These are phyloP conservation scores for Opisthocomus hoazin DNA, from an alignment of 2,113 vertebrate genomes.

Conservation along the genomic window DNA sequence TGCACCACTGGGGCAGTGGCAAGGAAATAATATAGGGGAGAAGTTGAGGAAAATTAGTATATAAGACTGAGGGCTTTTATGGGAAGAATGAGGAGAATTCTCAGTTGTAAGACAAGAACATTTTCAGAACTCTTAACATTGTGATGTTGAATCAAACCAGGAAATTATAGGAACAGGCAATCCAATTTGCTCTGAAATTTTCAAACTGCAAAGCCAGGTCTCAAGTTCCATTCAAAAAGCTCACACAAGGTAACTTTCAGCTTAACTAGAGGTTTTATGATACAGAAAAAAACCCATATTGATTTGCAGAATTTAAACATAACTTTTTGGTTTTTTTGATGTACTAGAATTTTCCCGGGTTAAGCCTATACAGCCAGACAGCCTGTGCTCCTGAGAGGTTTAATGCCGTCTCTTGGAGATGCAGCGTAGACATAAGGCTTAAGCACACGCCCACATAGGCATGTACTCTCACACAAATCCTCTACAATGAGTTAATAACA, in stretches of 20 bases:
- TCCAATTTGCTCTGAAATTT: not conserved
- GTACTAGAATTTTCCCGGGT: not conserved
- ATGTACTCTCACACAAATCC: not conserved
- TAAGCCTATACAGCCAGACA: not conserved
- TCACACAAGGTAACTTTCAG: not conserved
- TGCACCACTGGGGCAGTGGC: not conserved
- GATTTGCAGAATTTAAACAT: not conserved
- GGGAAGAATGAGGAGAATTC: not conserved
- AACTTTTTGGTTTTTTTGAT: not conserved
- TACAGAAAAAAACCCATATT: not conserved
- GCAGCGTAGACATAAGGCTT: not conserved
- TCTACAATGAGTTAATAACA: rapidly evolving
- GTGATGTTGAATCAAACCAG: not conserved
- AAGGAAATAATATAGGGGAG: not conserved
- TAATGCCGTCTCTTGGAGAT: not conserved
- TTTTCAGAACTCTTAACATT: not conserved
- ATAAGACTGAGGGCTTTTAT: not conserved
- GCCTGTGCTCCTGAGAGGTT: not conserved
- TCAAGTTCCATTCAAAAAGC: not conserved
- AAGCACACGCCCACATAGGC: not conserved
- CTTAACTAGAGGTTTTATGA: not conserved
- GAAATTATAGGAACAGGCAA: not conserved
- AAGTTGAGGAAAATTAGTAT: not conserved
- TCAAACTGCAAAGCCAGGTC: not conserved
- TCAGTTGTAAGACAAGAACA: not conserved